These are phyloP conservation scores for Apodemus speciosus DNA, from an alignment of 2,113 vertebrate genomes.

Conservation along the genomic window DNA sequence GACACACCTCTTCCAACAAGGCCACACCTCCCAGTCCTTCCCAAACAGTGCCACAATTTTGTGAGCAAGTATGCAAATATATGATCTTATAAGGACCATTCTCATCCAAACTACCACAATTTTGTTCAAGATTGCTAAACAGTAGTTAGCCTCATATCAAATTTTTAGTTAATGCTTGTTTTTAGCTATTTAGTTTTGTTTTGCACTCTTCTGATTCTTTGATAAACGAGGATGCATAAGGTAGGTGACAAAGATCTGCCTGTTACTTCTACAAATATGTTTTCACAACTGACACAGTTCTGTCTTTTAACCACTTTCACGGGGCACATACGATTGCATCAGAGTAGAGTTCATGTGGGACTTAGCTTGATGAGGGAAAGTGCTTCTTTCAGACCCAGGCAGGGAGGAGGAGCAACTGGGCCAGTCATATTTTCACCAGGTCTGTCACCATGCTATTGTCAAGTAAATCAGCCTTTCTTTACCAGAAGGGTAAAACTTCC, in stretches of 20 bases:
- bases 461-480: neutral
- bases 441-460: neutral
- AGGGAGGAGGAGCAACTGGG: neutral
- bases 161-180: neutral
- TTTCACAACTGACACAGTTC: neutral
- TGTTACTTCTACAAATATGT: conserved; percentile 4
- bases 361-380: neutral
- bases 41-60: too few relatives aligned
- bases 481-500: neutral
- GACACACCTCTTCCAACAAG: neutral
- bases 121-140: neutral
- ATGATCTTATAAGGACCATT: neutral
- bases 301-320: neutral
- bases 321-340: neutral
- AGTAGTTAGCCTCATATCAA: neutral
- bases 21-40: neutral
- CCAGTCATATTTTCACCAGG: neutral
- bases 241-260: neutral
- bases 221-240: neutral
- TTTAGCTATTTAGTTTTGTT: neutral
- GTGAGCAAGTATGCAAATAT: neutral
- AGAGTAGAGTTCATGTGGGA: neutral
- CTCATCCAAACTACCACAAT: neutral
- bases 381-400: neutral
- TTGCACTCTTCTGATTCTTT: conserved; percentile 18